Percentiles rank a stretch among this genome's conserved stretches.
phyloP scores from a whole-genome alignment of 2,113 vertebrate species.

The Bubalus kerabau region DNA sequence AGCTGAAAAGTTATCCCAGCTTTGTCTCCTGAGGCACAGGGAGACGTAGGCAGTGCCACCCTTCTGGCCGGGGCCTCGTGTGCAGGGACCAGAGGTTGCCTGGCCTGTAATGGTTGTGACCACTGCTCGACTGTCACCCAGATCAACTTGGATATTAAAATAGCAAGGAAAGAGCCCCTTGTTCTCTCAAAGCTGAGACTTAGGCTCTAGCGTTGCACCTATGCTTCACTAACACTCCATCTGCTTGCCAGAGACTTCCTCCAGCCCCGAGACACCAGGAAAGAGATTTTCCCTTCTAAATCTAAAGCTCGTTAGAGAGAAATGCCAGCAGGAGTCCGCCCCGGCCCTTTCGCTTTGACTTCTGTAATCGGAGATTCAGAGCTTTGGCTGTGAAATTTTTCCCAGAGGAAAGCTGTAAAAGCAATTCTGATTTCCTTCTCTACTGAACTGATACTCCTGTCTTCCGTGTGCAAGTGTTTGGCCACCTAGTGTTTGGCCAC shows the following conservation, averaged over 20 bases:
- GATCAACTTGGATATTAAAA: background rate
- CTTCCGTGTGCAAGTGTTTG: fast-evolving
- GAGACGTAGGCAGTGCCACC: background rate
- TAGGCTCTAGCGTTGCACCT: background rate
- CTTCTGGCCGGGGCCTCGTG: background rate
- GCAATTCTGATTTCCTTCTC: background rate
- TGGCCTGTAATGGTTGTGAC: background rate
- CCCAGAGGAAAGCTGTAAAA: background rate
- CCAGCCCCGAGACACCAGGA: background rate
- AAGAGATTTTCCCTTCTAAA: background rate
- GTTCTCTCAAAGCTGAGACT: background rate
- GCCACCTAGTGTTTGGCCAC: background rate
- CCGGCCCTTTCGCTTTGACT: background rate
- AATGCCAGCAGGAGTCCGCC: background rate
- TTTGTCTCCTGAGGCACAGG: background rate
- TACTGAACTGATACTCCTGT: background rate
- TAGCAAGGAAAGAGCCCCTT: background rate
- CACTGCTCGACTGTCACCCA: background rate
- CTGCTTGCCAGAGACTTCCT: background rate
- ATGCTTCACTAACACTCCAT: background rate
- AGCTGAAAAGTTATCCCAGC: background rate
- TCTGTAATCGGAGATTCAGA: background rate
- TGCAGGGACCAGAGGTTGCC: background rate
- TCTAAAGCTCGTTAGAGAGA: background rate
- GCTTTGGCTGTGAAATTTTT: background rate